phyloP scores from a whole-genome alignment of 2,113 vertebrate species.

The Cyphotilapia sp. region DNA sequence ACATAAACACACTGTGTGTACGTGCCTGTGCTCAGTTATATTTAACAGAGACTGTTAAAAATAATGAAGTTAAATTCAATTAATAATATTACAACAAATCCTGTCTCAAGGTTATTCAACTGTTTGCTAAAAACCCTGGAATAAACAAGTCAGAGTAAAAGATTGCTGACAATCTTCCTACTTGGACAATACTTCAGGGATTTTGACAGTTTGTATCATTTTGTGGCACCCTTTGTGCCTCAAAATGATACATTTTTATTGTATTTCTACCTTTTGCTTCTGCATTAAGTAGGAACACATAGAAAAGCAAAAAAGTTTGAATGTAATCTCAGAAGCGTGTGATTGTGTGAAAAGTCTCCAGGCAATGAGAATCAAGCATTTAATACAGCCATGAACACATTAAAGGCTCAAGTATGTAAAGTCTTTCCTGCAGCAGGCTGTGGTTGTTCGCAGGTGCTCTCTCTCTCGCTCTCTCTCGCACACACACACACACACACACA shows the following conservation, averaged over 20 bases:
- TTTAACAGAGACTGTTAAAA: background rate
- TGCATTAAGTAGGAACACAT: background rate
- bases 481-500: background rate
- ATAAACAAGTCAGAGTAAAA: background rate
- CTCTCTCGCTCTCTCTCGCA: background rate
- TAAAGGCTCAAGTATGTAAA: background rate
- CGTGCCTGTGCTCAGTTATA: background rate
- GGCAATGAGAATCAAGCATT: background rate
- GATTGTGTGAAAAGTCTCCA: background rate
- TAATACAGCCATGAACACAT: background rate
- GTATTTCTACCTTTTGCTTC: background rate
- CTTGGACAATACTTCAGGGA: background rate
- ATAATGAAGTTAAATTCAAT: background rate
- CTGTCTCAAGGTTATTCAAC: background rate
- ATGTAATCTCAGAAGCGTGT: background rate
- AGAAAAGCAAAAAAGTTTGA: background rate
- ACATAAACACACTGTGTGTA: background rate
- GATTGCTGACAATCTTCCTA: background rate
- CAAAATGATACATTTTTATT: background rate
- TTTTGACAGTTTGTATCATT: background rate
- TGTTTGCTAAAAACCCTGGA: background rate
- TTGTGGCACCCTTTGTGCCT: background rate
- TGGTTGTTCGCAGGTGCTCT: conserved; percentile 28
- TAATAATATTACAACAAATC: background rate
- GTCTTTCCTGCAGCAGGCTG: background rate